Percentiles rank a stretch among this genome's conserved stretches.
phyloP scores from a whole-genome alignment of 2,888 invertebrate genomes.

The Tridacna gigas region DNA sequence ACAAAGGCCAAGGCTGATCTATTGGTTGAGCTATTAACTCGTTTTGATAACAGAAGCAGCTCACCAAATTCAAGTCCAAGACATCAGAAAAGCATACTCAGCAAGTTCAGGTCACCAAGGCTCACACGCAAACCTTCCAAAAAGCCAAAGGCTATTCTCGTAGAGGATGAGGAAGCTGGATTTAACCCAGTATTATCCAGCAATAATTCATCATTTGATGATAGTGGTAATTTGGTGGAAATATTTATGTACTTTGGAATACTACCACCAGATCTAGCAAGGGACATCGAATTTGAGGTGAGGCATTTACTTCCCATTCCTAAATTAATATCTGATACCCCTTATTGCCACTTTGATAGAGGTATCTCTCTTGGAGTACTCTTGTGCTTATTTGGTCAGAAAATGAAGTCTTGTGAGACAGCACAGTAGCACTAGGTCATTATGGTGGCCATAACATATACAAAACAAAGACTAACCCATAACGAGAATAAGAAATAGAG shows the following conservation, averaged over 20 bases:
- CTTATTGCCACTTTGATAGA: too few relatives aligned
- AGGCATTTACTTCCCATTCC: background rate
- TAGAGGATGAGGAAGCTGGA: slow-evolving; percentile 56
- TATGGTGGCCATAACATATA: too few relatives aligned
- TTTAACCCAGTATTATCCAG: slow-evolving; percentile 44
- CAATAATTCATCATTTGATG: slow-evolving; percentile 58
- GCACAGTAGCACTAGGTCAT: too few relatives aligned
- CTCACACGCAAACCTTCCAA: slow-evolving; percentile 35
- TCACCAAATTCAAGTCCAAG: slow-evolving; percentile 44
- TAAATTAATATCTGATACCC: too few relatives aligned
- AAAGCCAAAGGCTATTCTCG: slow-evolving; percentile 18
- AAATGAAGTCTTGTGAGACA: too few relatives aligned
- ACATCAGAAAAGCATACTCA: slow-evolving; percentile 38
- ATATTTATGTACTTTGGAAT: slow-evolving; percentile 48
- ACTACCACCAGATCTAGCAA: slow-evolving; percentile 32
- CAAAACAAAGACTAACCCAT: too few relatives aligned
- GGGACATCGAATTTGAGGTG: slow-evolving; percentile 63
- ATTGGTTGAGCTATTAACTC: slow-evolving; percentile 50
- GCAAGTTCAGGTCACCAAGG: slow-evolving; percentile 60
- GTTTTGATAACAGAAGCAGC: slow-evolving; percentile 40
- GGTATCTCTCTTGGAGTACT: too few relatives aligned
- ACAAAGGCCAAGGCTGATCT: slow-evolving; percentile 31
- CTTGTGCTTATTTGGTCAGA: too few relatives aligned
- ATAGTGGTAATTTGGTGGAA: slow-evolving; percentile 37
- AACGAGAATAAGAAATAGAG: too few relatives aligned